These are phyloP conservation scores for Ectropis crepuscularia DNA, from an alignment of 2,888 invertebrate genomes.

Conservation along the genomic window DNA sequence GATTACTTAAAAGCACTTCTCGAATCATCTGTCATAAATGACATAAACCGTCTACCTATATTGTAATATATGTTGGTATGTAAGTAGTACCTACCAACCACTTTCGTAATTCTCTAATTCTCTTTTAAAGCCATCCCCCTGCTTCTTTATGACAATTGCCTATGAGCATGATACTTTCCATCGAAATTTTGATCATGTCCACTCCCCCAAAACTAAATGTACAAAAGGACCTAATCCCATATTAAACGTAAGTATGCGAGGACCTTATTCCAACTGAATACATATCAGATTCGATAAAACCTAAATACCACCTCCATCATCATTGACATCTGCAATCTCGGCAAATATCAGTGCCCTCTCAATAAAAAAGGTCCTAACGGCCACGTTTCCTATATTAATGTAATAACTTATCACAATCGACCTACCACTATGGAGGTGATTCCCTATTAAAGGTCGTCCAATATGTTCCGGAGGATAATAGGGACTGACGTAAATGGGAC, in stretches of 20 bases:
- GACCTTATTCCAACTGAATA: constrained; percentile 6
- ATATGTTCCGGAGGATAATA: constrained; percentile 77
- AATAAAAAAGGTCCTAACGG: constrained; percentile 43
- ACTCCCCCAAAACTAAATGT: not conserved
- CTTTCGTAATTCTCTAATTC: not conserved
- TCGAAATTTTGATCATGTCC: not conserved
- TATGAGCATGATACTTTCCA: not conserved
- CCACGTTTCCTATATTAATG: constrained; percentile 60
- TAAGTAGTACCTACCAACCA: too few relatives aligned
- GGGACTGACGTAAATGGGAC: constrained; percentile 71
- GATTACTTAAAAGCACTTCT: too few relatives aligned
- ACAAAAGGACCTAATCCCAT: not conserved
- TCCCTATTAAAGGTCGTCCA: constrained; percentile 72
- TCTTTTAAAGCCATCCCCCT: too few relatives aligned
- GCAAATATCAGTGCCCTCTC: constrained; percentile 38
- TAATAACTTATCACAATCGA: constrained; percentile 68
- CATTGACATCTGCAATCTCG: constrained; percentile 38
- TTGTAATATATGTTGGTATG: too few relatives aligned
- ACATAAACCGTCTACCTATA: too few relatives aligned
- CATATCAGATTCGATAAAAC: constrained; percentile 30
- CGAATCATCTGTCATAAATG: too few relatives aligned
- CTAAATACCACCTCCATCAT: constrained; percentile 37
- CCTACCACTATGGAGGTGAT: constrained; percentile 58
- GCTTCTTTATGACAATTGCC: not conserved
- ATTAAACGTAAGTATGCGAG: not conserved